Evolutionary conservation across 64 coral and sea anemone species (phyloP).

Genomic region (Orbicella faveolata): DNA sequence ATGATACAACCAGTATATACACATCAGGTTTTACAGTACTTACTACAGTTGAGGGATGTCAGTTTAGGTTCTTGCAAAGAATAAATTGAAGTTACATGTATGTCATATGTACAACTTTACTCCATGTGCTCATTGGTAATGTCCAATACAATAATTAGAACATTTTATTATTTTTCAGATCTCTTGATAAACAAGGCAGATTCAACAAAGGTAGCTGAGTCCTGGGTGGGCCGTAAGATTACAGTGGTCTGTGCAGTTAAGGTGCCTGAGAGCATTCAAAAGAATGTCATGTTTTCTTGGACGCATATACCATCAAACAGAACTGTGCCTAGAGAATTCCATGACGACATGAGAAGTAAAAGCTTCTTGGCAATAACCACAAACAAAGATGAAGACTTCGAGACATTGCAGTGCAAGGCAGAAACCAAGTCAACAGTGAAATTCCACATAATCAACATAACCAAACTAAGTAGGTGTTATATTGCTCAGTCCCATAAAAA

Average conservation of each 20-base stretch:
- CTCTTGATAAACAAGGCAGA: neutral
- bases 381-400: constrained; percentile 28
- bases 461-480: constrained; percentile 15
- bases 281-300: constrained; percentile 15
- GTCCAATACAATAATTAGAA: neutral
- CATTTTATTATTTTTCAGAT: constrained; percentile 6
- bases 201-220: neutral
- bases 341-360: constrained; percentile 30
- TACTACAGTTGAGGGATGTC: too few relatives aligned
- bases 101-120: too few relatives aligned
- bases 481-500: too few relatives aligned
- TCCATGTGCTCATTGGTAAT: neutral
- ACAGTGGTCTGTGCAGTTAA: constrained; percentile 1
- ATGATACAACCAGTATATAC: too few relatives aligned
- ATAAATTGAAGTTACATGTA: too few relatives aligned
- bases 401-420: constrained; percentile 17
- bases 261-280: neutral
- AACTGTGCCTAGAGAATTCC: neutral
- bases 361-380: constrained; percentile 9
- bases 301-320: constrained; percentile 28
- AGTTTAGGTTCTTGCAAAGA: too few relatives aligned
- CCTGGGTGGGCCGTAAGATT: neutral
- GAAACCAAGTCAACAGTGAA: neutral
- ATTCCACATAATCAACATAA: constrained; percentile 22
- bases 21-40: too few relatives aligned